A percentile compares a stretch with the other conserved stretches of the same genome.
phyloP scores from a whole-genome alignment of 53 echinoderm and acorn worm genomes.

The Holothuria scabra region DNA sequence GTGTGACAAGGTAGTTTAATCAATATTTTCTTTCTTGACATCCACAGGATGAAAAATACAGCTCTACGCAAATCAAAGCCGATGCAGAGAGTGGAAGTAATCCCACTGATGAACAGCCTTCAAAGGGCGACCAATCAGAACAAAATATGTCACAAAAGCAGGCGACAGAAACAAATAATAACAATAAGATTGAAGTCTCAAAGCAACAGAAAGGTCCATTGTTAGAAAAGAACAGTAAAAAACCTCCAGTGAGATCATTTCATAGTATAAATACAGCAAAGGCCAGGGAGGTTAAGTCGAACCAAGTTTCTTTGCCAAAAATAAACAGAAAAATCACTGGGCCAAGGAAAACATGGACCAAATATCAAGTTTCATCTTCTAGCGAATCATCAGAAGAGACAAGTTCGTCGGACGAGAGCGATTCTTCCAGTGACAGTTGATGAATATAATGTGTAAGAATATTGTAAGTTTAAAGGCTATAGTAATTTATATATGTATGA shows the following conservation, averaged over 20 bases:
- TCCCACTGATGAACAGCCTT: not conserved
- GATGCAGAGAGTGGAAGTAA: not conserved
- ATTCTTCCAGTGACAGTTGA: constrained; percentile 11
- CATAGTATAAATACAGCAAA: not conserved
- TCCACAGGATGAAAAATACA: constrained; percentile 1
- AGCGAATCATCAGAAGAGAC: constrained; percentile 18
- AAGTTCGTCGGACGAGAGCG: constrained; percentile 18
- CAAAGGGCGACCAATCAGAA: not conserved
- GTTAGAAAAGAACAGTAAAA: not conserved
- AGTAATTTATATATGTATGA: no score
- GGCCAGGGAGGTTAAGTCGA: not conserved
- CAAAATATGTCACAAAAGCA: not conserved
- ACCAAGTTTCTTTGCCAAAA: not conserved
- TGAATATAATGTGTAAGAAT: not conserved
- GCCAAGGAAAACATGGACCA: not conserved
- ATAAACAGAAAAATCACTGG: not conserved
- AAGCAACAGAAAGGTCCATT: not conserved
- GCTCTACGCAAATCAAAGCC: not conserved
- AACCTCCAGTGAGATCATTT: constrained; percentile 2
- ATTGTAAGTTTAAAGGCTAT: no score
- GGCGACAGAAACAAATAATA: constrained; percentile 1
- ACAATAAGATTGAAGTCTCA: not conserved
- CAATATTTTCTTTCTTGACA: not conserved
- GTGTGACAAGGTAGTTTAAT: no score
- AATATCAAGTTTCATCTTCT: not conserved